Percentiles rank a stretch among this genome's conserved stretches.
Conservation (phyloP, 1,140 invertebrate genomes). For the Drosophila tropicalis region DNA sequence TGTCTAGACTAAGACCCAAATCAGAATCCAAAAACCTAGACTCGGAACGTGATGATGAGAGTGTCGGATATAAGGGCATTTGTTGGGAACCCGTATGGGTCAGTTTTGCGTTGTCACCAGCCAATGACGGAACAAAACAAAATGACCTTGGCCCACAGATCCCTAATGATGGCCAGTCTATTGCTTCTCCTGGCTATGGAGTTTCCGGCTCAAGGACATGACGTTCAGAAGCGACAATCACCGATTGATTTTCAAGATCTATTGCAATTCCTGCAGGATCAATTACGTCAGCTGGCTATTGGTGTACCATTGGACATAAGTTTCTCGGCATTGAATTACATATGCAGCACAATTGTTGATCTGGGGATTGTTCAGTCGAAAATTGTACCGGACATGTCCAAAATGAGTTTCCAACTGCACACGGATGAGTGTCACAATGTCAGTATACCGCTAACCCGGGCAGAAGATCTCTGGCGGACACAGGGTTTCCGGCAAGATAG, state of each 20-base stretch:
- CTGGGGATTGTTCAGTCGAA: constrained; percentile 23
- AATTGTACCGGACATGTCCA: constrained; percentile 30
- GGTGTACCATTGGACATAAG: constrained; percentile 39
- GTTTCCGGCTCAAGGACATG: background rate
- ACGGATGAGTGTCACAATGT: constrained; percentile 36
- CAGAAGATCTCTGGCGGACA: constrained; percentile 22
- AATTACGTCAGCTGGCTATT: constrained; percentile 7
- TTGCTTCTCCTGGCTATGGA: background rate
- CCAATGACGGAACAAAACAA: background rate
- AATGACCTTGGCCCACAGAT: background rate
- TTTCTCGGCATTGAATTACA: constrained; percentile 25
- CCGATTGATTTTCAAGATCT: background rate
- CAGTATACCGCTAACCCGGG: constrained; percentile 26
- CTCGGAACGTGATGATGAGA: background rate
- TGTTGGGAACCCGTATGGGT: background rate
- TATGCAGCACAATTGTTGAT: constrained; percentile 41
- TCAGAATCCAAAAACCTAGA: background rate
- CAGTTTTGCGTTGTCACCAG: background rate
- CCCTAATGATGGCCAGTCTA: background rate
- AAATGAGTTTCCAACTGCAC: constrained; percentile 37
- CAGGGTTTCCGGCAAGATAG: constrained; percentile 26
- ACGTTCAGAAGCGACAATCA: background rate
- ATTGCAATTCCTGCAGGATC: constrained; percentile 32
- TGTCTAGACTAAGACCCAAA: background rate
- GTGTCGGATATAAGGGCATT: background rate